These are phyloP conservation scores for Brachyistius frenatus DNA, from an alignment of 2,113 vertebrate genomes.

Conservation along the genomic window DNA sequence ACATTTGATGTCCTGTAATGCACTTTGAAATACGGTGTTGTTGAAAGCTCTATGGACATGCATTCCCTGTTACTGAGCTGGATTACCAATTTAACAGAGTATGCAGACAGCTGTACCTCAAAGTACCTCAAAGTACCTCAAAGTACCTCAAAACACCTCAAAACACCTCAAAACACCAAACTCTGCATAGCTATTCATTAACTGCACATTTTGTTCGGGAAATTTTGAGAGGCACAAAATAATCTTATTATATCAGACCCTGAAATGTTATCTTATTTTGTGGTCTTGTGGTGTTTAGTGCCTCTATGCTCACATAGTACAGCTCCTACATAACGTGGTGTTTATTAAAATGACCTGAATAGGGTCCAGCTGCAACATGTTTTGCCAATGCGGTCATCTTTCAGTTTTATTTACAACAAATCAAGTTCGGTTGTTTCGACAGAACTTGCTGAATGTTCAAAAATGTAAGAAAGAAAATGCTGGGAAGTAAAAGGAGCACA, in stretches of 20 bases:
- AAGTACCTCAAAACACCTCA: too few species aligned
- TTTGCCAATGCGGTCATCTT: too few species aligned
- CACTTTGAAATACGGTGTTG: too few species aligned
- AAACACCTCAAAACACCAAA: neutral
- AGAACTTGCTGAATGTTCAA: neutral
- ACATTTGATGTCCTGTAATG: too few species aligned
- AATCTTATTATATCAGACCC: neutral
- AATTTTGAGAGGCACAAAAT: neutral
- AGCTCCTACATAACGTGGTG: neutral
- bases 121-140: too few species aligned
- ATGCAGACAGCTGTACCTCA: too few species aligned
- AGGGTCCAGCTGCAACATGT: too few species aligned
- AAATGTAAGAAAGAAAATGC: neutral
- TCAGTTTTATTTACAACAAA: neutral
- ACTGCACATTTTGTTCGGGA: constrained; percentile 9
- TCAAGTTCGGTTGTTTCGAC: neutral
- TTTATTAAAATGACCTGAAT: neutral
- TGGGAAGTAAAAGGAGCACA: constrained; percentile 42
- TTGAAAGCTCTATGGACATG: too few species aligned
- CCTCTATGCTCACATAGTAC: neutral
- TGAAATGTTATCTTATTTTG: neutral
- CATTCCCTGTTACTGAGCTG: too few species aligned
- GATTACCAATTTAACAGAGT: too few species aligned
- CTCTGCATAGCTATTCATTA: neutral
- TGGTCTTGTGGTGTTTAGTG: neutral